Conservation (phyloP, 2,888 invertebrate genomes). For the Nemotelus pantherinus region DNA sequence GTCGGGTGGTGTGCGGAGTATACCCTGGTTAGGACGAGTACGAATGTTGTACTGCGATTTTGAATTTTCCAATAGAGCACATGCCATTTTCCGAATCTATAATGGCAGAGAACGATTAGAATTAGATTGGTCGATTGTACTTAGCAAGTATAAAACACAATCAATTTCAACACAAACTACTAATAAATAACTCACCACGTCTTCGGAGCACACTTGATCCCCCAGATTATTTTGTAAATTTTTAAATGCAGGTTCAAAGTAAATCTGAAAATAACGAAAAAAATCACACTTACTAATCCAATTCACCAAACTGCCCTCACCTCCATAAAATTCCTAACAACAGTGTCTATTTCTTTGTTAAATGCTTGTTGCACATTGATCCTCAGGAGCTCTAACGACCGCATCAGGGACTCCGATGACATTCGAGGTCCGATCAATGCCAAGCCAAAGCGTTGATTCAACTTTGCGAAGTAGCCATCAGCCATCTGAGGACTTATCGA, state of each 20-base stretch:
- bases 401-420: conserved; percentile 61
- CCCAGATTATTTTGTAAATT: conserved; percentile 72
- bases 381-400: conserved; percentile 70
- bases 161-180: too few relatives aligned
- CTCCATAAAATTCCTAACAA: conserved; percentile 71
- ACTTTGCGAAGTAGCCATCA: conserved; percentile 59
- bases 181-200: conserved; percentile 63
- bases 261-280: conserved; percentile 64
- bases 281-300: neutral
- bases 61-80: conserved; percentile 62
- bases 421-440: conserved; percentile 56
- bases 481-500: conserved; percentile 60
- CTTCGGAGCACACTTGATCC: conserved; percentile 68
- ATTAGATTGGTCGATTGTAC: neutral
- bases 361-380: conserved; percentile 71
- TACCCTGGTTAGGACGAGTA: neutral
- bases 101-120: conserved; percentile 26
- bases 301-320: conserved; percentile 57
- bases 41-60: conserved; percentile 61
- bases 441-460: conserved; percentile 60
- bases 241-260: conserved; percentile 71
- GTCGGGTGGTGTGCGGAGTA: conserved; percentile 22
- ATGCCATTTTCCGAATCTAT: conserved; percentile 62
- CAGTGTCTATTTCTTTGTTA: conserved; percentile 70
- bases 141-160: neutral